Conservation (phyloP, 1,140 invertebrate species). For the Littorina saxatilis region DNA sequence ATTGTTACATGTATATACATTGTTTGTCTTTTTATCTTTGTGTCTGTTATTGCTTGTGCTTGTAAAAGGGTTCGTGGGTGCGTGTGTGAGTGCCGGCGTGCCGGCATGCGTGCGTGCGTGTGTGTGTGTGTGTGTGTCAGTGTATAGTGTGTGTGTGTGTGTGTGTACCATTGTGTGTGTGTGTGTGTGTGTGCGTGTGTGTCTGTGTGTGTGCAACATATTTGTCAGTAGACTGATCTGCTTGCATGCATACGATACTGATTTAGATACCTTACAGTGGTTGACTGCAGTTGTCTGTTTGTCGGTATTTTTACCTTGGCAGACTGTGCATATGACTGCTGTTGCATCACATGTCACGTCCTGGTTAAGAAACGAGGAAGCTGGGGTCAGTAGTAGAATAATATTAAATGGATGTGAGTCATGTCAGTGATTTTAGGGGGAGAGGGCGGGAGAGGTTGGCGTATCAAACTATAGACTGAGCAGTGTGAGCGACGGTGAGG, state of each 20-base stretch:
- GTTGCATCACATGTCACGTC: no score
- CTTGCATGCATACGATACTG: no score
- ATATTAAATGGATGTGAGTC: no score
- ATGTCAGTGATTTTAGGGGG: no score
- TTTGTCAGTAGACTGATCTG: no score
- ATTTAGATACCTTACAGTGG: not conserved
- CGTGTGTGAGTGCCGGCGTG: not conserved
- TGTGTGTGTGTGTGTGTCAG: not conserved
- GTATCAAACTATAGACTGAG: no score
- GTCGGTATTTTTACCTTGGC: not conserved
- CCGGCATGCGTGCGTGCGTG: not conserved
- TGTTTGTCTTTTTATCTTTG: not conserved
- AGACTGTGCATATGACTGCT: not conserved
- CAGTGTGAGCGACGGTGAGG: no score
- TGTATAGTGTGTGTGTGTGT: no score
- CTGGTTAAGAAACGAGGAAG: no score
- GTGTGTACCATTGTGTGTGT: not conserved
- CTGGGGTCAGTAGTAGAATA: no score
- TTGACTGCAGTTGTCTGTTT: not conserved
- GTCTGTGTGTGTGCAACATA: not conserved
- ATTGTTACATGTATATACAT: not conserved
- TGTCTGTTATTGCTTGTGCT: not conserved
- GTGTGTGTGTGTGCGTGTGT: conserved; percentile 8
- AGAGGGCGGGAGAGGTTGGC: no score
- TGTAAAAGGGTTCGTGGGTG: not conserved